A percentile compares a stretch with the other conserved stretches of the same genome.
Evolutionary conservation across 2,797 vertebrate species (phyloP).

Genomic region (Coranthus polyacanthus): DNA sequence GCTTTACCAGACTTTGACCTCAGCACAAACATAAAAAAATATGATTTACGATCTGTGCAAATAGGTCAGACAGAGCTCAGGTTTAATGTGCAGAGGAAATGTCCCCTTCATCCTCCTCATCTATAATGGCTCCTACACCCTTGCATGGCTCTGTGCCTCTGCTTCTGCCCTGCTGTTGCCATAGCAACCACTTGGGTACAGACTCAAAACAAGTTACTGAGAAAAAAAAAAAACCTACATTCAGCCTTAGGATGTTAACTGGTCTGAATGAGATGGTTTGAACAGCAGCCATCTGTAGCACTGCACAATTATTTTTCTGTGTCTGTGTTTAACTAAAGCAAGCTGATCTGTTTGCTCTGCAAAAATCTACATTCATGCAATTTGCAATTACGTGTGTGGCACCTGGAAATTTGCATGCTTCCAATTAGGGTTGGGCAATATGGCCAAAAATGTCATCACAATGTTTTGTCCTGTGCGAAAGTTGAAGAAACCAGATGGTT

Average conservation of each 20-base stretch:
- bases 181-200: conserved; percentile 70
- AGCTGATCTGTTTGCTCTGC: neutral
- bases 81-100: conserved; percentile 51
- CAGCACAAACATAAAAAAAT: neutral
- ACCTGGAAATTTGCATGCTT: neutral
- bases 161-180: conserved; percentile 72
- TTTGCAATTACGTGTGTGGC: conserved; percentile 6
- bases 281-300: conserved; percentile 9
- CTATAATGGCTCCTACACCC: conserved; percentile 54
- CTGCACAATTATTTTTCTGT: neutral
- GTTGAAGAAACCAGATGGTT: no score
- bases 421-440: neutral
- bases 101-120: conserved; percentile 53
- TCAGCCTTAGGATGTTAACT: conserved; percentile 52
- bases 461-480: no score
- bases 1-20: neutral
- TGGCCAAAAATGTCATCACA: neutral
- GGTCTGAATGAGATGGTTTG: conserved; percentile 25
- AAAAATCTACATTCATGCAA: conserved; percentile 11
- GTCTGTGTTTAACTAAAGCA: neutral
- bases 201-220: conserved; percentile 74
- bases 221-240: conserved; percentile 30
- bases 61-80: conserved; percentile 22
- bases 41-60: conserved; percentile 8
- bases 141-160: conserved; percentile 56